Base-by-base conservation (phyloP, 1,140 invertebrate genomes). In the Lepeophtheirus salmonis region DNA sequence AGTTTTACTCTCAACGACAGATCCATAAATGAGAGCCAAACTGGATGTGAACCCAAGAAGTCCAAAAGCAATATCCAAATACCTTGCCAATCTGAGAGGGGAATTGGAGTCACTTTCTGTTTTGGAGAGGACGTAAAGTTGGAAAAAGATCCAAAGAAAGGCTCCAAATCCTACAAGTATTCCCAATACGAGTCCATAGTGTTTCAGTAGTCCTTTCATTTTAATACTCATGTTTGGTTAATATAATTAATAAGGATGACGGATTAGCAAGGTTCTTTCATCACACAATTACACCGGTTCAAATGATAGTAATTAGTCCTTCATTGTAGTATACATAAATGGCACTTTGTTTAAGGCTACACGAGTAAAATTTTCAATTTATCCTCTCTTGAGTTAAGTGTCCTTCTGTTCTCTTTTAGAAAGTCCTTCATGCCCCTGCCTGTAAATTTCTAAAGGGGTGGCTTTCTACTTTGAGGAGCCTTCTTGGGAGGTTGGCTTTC, bases 91-190 rank as follows among this genome's bases (percentile, higher is more conserved):
- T 21, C 21, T 12, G 12, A 52, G 50, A 10, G n/a, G n/a, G 21
- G 50, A 18, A 41, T 41, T 41, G n/a, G n/a, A 16, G 6, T 52
- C 50, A 21, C 21, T 22, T 12, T 16, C 50, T 52, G 50, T 52
- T 21, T 52, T 16, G 10, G 50, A 52, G 10, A 52, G n/a, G 10
- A 52, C n/a, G 50, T 52, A 52, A 16, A 52, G 21, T 21, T 52
- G 50, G 50, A 52, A 52, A 22, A 52, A 52, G 21, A 52, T 22
- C 50, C 50, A 52, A 10, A 52, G n/a, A 22, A 52, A 52, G 50
- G 50, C 50, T 16, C n/a, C 21, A 22, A 52, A 16, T 4, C 50
- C n/a, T n/a, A 52, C 50, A 18, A 22, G 10, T 18, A 52, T 16
- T 4, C 50, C 50, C 12, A 52, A 21, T 4, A 52, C 6, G 12